Evolutionary conservation across 2,888 invertebrate genomes (phyloP).

Genomic region (Odontothrips loti): DNA sequence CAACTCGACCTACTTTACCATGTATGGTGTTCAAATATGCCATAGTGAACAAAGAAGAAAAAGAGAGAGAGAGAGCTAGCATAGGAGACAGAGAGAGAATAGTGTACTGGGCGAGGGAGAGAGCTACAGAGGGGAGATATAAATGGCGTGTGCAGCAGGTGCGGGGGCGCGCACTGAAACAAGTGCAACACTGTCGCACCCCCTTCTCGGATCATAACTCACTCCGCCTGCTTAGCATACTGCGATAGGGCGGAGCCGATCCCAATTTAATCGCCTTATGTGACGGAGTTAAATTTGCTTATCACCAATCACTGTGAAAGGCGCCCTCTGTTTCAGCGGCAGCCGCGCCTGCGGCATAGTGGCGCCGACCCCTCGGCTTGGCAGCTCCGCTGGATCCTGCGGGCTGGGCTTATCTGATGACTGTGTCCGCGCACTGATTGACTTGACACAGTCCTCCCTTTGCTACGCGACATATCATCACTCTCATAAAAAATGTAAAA

Average conservation of each 20-base stretch:
- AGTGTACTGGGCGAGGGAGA: background rate
- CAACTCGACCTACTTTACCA: no score
- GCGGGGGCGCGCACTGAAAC: background rate
- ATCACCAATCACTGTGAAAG: background rate
- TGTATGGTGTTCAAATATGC: no score
- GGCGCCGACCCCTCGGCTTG: background rate
- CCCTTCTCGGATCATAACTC: background rate
- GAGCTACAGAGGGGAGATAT: background rate
- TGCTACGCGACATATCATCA: no score
- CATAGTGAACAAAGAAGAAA: no score
- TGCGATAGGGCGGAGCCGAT: background rate
- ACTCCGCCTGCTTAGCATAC: constrained; percentile 3
- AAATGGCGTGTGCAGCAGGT: background rate
- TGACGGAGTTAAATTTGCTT: constrained; percentile 26
- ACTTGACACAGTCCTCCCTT: no score
- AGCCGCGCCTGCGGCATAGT: background rate
- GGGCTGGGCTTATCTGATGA: background rate
- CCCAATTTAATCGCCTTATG: constrained; percentile 16
- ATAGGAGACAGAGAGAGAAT: no score
- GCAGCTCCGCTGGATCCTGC: background rate
- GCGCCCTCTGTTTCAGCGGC: background rate
- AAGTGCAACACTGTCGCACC: background rate
- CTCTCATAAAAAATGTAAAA: no score
- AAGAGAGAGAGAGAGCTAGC: no score
- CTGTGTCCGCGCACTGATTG: background rate